Evolutionary conservation across 2,888 invertebrate species (phyloP).

Genomic region (Resseliella maxima): DNA sequence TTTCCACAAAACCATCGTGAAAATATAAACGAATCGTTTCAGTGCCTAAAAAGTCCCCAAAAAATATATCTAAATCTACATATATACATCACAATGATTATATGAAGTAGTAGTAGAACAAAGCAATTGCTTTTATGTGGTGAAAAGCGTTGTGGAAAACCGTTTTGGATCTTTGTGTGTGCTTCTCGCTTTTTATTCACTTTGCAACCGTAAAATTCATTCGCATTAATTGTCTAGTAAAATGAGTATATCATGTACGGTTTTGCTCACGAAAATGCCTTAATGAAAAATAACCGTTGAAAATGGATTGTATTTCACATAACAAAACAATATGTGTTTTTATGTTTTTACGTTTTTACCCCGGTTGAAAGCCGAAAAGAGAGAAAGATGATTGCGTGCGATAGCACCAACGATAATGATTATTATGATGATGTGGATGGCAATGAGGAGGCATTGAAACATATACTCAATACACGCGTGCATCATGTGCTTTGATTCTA

Average conservation of each 20-base stretch:
- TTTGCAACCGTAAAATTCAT: conserved; percentile 46
- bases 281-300: conserved; percentile 53
- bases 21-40: neutral
- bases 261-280: conserved; percentile 4
- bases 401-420: conserved; percentile 54
- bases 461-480: neutral
- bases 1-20: conserved; percentile 13
- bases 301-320: conserved; percentile 48
- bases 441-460: neutral
- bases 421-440: conserved; percentile 49
- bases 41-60: too few species aligned
- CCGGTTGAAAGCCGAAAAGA: neutral
- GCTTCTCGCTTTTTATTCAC: conserved; percentile 22
- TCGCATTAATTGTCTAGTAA: conserved; percentile 50
- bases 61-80: too few species aligned
- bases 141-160: conserved; percentile 45
- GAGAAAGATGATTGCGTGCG: conserved; percentile 40
- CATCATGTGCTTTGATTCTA: neutral
- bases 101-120: neutral
- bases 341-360: conserved; percentile 16
- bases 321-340: conserved; percentile 52
- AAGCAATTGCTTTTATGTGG: conserved; percentile 55
- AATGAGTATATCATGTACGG: conserved; percentile 52
- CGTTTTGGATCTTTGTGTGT: neutral
- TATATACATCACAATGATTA: too few species aligned